A percentile compares a stretch with the other conserved stretches of the same genome.
These are phyloP conservation scores for Lepus americanus DNA, from an alignment of 2,113 vertebrate species.

Conservation along the genomic window DNA sequence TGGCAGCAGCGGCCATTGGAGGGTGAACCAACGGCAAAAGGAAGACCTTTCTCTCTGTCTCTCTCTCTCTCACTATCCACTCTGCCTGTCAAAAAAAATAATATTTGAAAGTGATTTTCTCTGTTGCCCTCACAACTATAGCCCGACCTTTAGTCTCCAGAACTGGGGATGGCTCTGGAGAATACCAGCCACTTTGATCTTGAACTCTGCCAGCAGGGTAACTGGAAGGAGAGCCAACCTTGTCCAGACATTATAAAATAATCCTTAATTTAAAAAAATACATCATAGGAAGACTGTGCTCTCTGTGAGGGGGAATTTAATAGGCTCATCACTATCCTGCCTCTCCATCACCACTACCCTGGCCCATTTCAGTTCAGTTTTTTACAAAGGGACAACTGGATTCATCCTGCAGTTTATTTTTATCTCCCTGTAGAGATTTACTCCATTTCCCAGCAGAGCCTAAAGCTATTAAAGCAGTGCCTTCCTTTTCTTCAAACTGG, in stretches of 20 bases:
- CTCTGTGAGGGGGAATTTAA: neutral
- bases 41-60: no score
- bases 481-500: neutral
- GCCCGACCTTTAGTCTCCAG: neutral
- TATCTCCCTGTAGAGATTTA: constrained; percentile 24
- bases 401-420: constrained; percentile 48
- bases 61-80: no score
- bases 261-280: constrained; percentile 29
- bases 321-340: neutral
- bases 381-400: constrained; percentile 20
- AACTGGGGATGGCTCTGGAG: neutral
- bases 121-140: neutral
- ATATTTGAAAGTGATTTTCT: neutral
- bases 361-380: neutral
- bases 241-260: neutral
- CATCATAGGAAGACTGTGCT: constrained; percentile 59
- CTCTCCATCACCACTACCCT: no score
- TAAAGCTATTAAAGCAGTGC: constrained; percentile 60
- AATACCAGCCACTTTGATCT: neutral
- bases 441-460: constrained; percentile 30
- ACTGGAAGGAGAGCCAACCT: neutral
- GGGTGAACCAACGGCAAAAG: no score
- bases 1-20: no score
- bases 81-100: no score
- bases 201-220: neutral